A percentile compares a stretch with the other conserved stretches of the same genome.
phyloP scores from a whole-genome alignment of 2,888 invertebrate species.

The Dryomyza anilis region DNA sequence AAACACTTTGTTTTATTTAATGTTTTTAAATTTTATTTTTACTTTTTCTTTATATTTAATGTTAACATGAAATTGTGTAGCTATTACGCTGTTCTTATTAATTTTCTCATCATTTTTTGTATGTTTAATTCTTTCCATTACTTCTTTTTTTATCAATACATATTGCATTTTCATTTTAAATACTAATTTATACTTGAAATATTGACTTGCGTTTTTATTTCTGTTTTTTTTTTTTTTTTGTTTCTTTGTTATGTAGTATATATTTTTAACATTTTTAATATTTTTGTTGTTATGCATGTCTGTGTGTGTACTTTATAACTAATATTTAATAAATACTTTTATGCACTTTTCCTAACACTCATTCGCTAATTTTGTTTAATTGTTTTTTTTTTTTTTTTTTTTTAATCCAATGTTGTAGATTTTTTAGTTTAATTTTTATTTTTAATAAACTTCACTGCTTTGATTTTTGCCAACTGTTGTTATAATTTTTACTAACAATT shows the following conservation, averaged over 20 bases:
- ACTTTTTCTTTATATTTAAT: constrained; percentile 52
- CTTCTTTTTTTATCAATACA: constrained; percentile 23
- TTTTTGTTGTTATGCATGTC: not conserved
- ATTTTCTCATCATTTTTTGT: constrained; percentile 20
- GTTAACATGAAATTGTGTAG: constrained; percentile 59
- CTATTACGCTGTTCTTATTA: constrained; percentile 41
- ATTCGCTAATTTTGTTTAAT: constrained; percentile 24
- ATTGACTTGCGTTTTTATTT: constrained; percentile 25
- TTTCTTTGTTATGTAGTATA: constrained; percentile 25
- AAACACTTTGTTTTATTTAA: constrained; percentile 44
- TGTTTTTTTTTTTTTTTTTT: constrained; percentile 34
- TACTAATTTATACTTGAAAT: constrained; percentile 30
- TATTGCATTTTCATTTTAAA: not conserved
- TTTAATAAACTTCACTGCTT: constrained; percentile 20
- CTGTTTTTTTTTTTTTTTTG: constrained; percentile 2
- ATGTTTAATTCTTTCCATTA: constrained; percentile 14
- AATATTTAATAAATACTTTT: constrained; percentile 1
- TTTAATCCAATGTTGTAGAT: constrained; percentile 39
- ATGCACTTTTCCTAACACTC: constrained; percentile 18
- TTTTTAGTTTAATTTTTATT: constrained; percentile 21
- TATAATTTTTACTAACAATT: too few species aligned
- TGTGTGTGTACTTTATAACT: not conserved
- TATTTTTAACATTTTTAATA: not conserved
- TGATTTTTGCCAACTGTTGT: constrained; percentile 12
- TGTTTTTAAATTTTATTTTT: constrained; percentile 28